Base-by-base conservation (phyloP, 1,140 invertebrate species). In the Bombus turneri region DNA sequence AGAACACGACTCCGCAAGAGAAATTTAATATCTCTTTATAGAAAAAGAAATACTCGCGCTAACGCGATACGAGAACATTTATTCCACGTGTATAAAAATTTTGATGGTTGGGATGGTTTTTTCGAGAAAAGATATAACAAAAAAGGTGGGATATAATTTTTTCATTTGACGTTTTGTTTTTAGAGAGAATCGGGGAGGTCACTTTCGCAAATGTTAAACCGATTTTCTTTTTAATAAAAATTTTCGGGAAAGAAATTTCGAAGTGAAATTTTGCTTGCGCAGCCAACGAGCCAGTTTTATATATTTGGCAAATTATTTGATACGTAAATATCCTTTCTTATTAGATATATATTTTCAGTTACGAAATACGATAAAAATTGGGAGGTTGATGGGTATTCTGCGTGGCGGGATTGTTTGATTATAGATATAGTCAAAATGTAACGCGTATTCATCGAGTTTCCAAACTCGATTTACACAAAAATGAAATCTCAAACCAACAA, bases 391-490 rank as follows among this genome's bases (percentile, higher is more conserved):
- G 8, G 64, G 64, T 62, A 62, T 62, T 62, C 59, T 22, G 31
- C 18, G 18, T 18, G 31, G 25, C 22, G 66, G 37, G 34, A 68
- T 68, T 68, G 66, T 68, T 68, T 22, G 66, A 68, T 68, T 37
- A 37, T 2, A 68, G 66, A 22, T 22, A 22, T 37, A 22, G 66
- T 68, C 34, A 68, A 68, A 66, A 68, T 37, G 66, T 34, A 62
- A 22, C 66, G 66, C 18, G 18, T 68, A 37, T 37, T 31, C 31
- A 68, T 68, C 66, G 66, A 68, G 37, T 68, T 68, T 68, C 34
- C 31, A 68, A 68, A 68, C 66, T 37, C 66, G 34, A 68, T 68
- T 68, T 68, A 31, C 66, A 68, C 66, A 68, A 68, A 68, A 68
- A 68, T 68, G 66, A 37, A 68, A 68, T 34, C 34, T 37, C 66